Evolutionary conservation across 2,797 vertebrate species (phyloP), one percentile per base, ranked within the genome.

Genomic region (Phylloscopus collybita): DNA sequence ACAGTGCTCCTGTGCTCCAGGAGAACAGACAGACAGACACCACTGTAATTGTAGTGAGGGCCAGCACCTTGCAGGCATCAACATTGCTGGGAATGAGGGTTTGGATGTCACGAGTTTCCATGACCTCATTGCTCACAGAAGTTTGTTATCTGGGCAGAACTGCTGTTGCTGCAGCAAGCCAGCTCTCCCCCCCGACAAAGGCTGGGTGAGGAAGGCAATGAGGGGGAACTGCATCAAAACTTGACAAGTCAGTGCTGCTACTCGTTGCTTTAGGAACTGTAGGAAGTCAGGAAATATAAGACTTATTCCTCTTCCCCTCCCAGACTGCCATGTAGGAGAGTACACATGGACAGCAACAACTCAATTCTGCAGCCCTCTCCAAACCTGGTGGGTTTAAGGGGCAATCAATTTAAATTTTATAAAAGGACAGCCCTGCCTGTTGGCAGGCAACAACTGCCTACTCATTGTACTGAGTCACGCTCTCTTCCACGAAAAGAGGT

Each of bases 161-260:
- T 4, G 14, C 54, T 81, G 47, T 11, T 40, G 30, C 75, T 88
- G 73, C 4, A 7, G 30, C 25, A 30, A 34, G n/a, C 27, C 61
- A 67, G 49, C 18, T 70, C 27, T 73, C 13, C 54, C 36, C 30
- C 40, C 1, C 0, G 0, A 18, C 4, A 1, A 73, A 32, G 27
- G 18, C 49, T 54, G 42, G 2, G 6, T 36, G 29, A 17, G 26
- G 62, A 82, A 38, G 26, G 30, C 38, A 70, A 0, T 11, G 34
- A 61, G 21, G 71, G 47, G 23, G 67, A 73, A 40, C 13, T 22
- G 42, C 32, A 38, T 30, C 53, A 60, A 54, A 75, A 60, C 11
- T 25, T 47, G 25, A 53, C 16, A 36, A 59, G 72, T 88, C 30
- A 14, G 34, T 71, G 57, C 50, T 51, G 45, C 45, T 32, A 19